A percentile compares a stretch with the other conserved stretches of the same genome.
phyloP scores from a whole-genome alignment of 2,888 invertebrate species.

The Plagiodera versicolora region DNA sequence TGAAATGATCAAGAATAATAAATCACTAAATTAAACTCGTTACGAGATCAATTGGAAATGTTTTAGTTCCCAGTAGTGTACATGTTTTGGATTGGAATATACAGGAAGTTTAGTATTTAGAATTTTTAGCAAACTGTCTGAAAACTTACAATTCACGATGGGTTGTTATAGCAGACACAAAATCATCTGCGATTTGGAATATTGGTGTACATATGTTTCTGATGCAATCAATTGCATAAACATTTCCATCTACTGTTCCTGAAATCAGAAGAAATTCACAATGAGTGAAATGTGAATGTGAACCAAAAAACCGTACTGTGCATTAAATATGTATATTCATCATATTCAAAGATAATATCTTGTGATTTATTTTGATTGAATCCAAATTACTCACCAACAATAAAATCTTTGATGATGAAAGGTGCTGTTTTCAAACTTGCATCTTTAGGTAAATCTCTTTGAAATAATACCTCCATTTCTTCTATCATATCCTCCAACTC shows the following conservation, averaged over 20 bases:
- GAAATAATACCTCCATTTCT: slow-evolving; percentile 43
- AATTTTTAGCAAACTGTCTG: too few relatives aligned
- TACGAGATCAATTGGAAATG: too few relatives aligned
- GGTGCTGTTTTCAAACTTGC: slow-evolving; percentile 56
- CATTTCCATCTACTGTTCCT: slow-evolving; percentile 53
- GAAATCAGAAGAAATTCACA: slow-evolving; percentile 15
- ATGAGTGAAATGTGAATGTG: too few relatives aligned
- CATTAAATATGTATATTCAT: too few relatives aligned
- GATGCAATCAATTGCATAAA: slow-evolving; percentile 58
- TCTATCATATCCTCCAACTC: slow-evolving; percentile 41
- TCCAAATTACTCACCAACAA: slow-evolving; percentile 63
- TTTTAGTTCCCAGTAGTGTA: too few relatives aligned
- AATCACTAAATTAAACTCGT: too few relatives aligned
- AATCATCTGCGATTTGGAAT: slow-evolving; percentile 52
- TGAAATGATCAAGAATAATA: slow-evolving; percentile 39
- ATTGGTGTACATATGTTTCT: slow-evolving; percentile 55
- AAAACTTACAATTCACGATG: slow-evolving; percentile 59
- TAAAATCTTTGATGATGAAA: slow-evolving; percentile 60
- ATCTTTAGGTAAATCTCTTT: slow-evolving; percentile 55
- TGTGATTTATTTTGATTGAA: too few relatives aligned
- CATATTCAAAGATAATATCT: background rate
- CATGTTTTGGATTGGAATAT: too few relatives aligned
- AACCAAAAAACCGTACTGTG: too few relatives aligned
- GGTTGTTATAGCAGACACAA: slow-evolving; percentile 54
- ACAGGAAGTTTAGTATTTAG: too few relatives aligned